Evolutionary conservation across 2,888 invertebrate species (phyloP).

Genomic region (Nephrotoma guestfalica): DNA sequence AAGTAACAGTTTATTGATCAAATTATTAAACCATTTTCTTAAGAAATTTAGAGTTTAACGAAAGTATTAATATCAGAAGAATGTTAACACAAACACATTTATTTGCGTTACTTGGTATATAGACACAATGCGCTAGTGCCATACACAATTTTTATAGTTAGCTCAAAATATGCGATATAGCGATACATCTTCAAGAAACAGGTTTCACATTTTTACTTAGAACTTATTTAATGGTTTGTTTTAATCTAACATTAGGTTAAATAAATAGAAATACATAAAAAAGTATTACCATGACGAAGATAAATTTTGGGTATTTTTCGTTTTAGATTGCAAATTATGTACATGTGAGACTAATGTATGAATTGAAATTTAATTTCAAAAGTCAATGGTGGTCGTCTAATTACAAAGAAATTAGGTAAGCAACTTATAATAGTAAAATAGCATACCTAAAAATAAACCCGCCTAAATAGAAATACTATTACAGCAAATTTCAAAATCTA

Average conservation of each 20-base stretch:
- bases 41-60: neutral
- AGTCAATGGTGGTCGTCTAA: neutral
- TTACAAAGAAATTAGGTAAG: no score
- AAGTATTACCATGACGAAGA: neutral
- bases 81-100: neutral
- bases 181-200: neutral
- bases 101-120: neutral
- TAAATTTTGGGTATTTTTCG: neutral
- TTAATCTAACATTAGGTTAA: neutral
- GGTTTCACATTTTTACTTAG: neutral
- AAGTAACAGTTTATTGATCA: neutral
- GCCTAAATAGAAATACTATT: no score
- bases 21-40: neutral
- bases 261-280: neutral
- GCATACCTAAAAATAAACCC: no score
- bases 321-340: neutral
- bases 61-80: neutral
- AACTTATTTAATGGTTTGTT: neutral
- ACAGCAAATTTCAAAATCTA: no score
- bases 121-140: neutral
- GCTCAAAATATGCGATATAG: neutral
- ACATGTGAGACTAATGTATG: neutral
- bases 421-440: no score
- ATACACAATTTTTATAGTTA: neutral
- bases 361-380: neutral